These are phyloP conservation scores for Cydia strobilella DNA, from an alignment of 1,140 invertebrate species.

Conservation along the genomic window DNA sequence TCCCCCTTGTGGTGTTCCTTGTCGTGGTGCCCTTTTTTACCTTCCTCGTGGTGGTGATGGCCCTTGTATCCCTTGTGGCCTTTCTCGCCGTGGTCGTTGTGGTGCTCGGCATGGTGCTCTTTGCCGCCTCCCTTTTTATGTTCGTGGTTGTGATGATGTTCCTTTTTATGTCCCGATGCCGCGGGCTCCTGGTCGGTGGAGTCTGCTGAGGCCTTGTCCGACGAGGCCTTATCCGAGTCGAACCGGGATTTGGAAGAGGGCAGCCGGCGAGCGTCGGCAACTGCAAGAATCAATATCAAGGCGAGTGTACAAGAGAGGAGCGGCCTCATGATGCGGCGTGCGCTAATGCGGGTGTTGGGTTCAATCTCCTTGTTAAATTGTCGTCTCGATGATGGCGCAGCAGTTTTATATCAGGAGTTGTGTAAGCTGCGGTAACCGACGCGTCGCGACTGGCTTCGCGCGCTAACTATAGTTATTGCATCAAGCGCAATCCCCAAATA, in stretches of 20 bases:
- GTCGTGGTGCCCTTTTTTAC: conserved; percentile 86
- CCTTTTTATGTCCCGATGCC: conserved; percentile 82
- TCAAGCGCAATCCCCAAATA: conserved; percentile 44
- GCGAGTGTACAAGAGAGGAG: conserved; percentile 37
- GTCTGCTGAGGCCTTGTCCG: conserved; percentile 44
- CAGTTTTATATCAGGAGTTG: conserved; percentile 77
- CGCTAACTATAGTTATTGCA: conserved; percentile 46
- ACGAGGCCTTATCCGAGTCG: conserved; percentile 42
- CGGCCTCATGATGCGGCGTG: conserved; percentile 55
- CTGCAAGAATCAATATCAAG: conserved; percentile 54
- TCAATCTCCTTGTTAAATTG: conserved; percentile 61
- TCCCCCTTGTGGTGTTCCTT: conserved; percentile 86
- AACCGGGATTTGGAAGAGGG: conserved; percentile 45
- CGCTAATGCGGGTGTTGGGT: conserved; percentile 44
- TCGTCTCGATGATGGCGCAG: conserved; percentile 63
- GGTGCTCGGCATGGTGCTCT: conserved; percentile 76
- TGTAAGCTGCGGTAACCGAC: conserved; percentile 65
- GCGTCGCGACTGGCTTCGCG: conserved; percentile 57
- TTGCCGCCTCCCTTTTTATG: conserved; percentile 81
- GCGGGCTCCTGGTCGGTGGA: conserved; percentile 79
- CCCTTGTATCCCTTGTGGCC: conserved; percentile 84
- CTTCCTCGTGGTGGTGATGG: conserved; percentile 85
- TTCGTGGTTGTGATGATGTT: conserved; percentile 80
- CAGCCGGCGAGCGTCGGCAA: conserved; percentile 53
- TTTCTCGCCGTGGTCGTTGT: conserved; percentile 82